phyloP scores from a whole-genome alignment of 2,888 invertebrate species.

The Villa cingulata region DNA sequence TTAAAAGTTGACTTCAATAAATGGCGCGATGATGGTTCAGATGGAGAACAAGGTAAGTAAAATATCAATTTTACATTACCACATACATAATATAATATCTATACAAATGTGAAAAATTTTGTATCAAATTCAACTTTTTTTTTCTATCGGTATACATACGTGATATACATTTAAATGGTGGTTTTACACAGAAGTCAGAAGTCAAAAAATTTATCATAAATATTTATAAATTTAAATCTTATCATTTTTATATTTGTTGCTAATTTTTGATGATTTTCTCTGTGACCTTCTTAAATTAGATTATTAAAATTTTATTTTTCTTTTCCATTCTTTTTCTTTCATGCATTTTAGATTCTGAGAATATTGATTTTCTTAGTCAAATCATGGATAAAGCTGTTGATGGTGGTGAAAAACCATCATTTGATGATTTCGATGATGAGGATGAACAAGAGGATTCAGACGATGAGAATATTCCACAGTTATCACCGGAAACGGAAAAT shows the following conservation, averaged over 20 bases:
- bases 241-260: not conserved
- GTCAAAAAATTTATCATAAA: too few relatives aligned
- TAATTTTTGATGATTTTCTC: too few relatives aligned
- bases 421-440: conserved; percentile 61
- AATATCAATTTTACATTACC: too few relatives aligned
- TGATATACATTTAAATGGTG: too few relatives aligned
- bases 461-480: conserved; percentile 40
- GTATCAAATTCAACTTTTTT: too few relatives aligned
- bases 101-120: too few relatives aligned
- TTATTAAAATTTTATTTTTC: too few relatives aligned
- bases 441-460: conserved; percentile 57
- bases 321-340: too few relatives aligned
- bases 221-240: not conserved
- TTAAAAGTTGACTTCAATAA: conserved; percentile 95
- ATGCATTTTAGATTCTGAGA: not conserved
- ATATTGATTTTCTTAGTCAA: not conserved
- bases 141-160: too few relatives aligned
- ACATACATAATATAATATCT: too few relatives aligned
- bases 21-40: conserved; percentile 95
- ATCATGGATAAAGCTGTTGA: conserved; percentile 20
- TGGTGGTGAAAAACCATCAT: conserved; percentile 49
- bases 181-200: too few relatives aligned
- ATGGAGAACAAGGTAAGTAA: conserved; percentile 54
- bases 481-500: conserved; percentile 30
- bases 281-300: too few relatives aligned